Evolutionary conservation across 2,888 invertebrate genomes (phyloP).

Genomic region (Drosophila rubida): DNA sequence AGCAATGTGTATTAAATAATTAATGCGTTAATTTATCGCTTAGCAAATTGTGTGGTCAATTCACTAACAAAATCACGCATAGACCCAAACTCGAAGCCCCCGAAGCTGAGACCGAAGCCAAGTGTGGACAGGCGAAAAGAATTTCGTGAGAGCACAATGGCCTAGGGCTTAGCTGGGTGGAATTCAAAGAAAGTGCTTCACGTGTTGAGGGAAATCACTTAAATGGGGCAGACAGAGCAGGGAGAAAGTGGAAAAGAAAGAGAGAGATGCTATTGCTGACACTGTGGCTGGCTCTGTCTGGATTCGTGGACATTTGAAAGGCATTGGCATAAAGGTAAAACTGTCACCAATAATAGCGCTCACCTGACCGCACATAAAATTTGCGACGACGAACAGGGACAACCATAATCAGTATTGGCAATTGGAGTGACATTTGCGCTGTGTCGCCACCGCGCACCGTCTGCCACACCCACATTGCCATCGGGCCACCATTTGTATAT

Average conservation of each 20-base stretch:
- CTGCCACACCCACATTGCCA: constrained; percentile 26
- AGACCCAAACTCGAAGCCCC: constrained; percentile 21
- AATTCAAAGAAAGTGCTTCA: constrained; percentile 17
- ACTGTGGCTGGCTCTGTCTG: constrained; percentile 16
- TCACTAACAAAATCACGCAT: constrained; percentile 71
- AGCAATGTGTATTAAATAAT: constrained; percentile 65
- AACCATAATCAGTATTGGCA: constrained; percentile 80
- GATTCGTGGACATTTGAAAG: constrained; percentile 54
- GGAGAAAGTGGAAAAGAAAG: not conserved
- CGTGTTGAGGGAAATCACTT: constrained; percentile 71
- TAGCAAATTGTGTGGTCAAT: constrained; percentile 81
- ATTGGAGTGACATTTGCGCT: constrained; percentile 76
- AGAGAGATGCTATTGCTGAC: not conserved
- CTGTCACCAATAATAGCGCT: constrained; percentile 76
- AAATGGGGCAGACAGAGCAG: constrained; percentile 37
- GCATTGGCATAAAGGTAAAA: constrained; percentile 71
- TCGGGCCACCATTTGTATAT: constrained; percentile 75
- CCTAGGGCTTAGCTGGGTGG: constrained; percentile 16
- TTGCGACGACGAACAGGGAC: constrained; percentile 41
- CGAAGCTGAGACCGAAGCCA: constrained; percentile 22
- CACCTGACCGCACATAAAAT: constrained; percentile 74
- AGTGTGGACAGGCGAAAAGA: constrained; percentile 66
- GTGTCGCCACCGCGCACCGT: not conserved
- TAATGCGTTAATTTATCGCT: constrained; percentile 79
- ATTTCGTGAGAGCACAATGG: constrained; percentile 47